A percentile compares a stretch with the other conserved stretches of the same genome.
These are phyloP conservation scores for Axea sp. DNA, from an alignment of 2,888 invertebrate species.

Conservation along the genomic window DNA sequence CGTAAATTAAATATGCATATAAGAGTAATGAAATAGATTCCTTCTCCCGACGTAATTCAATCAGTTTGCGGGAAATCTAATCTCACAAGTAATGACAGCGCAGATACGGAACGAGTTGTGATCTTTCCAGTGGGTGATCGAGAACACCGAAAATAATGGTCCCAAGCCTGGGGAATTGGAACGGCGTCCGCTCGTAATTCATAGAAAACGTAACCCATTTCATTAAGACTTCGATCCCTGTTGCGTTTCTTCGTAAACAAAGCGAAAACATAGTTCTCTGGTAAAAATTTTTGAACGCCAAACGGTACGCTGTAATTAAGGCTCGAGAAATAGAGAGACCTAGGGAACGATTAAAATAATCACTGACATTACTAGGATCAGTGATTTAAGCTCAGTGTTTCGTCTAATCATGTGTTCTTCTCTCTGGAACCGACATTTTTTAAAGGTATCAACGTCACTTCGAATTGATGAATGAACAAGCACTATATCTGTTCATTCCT, in stretches of 20 bases:
- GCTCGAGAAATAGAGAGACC: conserved; percentile 64
- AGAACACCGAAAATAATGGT: conserved; percentile 20
- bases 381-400: conserved; percentile 64
- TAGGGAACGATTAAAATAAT: conserved; percentile 74
- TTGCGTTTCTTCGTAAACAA: conserved; percentile 41
- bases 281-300: conserved; percentile 66
- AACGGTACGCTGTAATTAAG: conserved; percentile 70
- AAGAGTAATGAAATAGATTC: neutral
- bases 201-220: conserved; percentile 35
- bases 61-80: conserved; percentile 22
- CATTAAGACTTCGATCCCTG: conserved; percentile 33
- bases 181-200: conserved; percentile 31
- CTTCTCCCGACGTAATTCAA: conserved; percentile 31
- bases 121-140: too few relatives aligned
- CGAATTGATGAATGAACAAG: too few relatives aligned
- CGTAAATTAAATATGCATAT: conserved; percentile 20
- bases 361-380: conserved; percentile 59
- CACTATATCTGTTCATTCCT: too few relatives aligned
- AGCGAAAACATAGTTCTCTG: conserved; percentile 51
- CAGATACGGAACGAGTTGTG: too few relatives aligned
- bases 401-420: neutral
- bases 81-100: conserved; percentile 17
- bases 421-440: neutral
- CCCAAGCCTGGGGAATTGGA: too few relatives aligned
- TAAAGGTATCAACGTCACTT: neutral